phyloP scores from a whole-genome alignment of 2,888 invertebrate species.

The Drosophila prostipennis region DNA sequence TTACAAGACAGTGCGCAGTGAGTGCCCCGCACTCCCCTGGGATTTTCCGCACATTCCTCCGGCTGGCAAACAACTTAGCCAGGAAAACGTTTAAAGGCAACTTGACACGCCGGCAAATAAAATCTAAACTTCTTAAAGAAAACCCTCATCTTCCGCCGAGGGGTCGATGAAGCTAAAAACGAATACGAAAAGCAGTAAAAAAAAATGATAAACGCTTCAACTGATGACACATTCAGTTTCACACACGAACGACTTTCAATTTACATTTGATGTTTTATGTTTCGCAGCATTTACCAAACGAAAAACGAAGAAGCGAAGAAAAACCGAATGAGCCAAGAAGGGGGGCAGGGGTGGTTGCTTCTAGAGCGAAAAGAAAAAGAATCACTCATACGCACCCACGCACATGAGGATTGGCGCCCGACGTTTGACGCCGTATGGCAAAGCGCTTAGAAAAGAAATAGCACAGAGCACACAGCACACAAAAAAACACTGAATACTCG shows the following conservation, averaged over 20 bases:
- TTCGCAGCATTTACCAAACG: slow-evolving; percentile 73
- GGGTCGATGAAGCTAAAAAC: slow-evolving; percentile 43
- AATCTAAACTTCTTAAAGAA: slow-evolving; percentile 68
- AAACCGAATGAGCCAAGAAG: slow-evolving; percentile 18
- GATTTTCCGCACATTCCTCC: slow-evolving; percentile 23
- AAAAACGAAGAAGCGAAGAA: slow-evolving; percentile 37
- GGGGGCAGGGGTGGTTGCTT: background rate
- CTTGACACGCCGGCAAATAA: slow-evolving; percentile 70
- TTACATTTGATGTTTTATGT: slow-evolving; percentile 80
- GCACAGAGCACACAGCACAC: background rate
- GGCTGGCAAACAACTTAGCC: slow-evolving; percentile 64
- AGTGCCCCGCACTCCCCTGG: slow-evolving; percentile 63
- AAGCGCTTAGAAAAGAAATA: slow-evolving; percentile 48
- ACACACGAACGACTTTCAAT: slow-evolving; percentile 82
- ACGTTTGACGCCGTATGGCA: slow-evolving; percentile 58
- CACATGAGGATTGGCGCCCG: slow-evolving; percentile 57
- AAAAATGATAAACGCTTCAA: slow-evolving; percentile 79
- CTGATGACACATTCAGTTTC: slow-evolving; percentile 81
- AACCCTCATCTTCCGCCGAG: slow-evolving; percentile 21
- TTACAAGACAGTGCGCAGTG: slow-evolving; percentile 70
- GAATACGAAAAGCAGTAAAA: slow-evolving; percentile 69
- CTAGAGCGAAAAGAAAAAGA: slow-evolving; percentile 48
- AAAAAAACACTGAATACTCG: slow-evolving; percentile 16
- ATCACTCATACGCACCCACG: slow-evolving; percentile 78
- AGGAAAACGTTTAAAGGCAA: slow-evolving; percentile 66